Conservation (phyloP, 2,797 vertebrate genomes). For the Hoplostethus mediterraneus region DNA sequence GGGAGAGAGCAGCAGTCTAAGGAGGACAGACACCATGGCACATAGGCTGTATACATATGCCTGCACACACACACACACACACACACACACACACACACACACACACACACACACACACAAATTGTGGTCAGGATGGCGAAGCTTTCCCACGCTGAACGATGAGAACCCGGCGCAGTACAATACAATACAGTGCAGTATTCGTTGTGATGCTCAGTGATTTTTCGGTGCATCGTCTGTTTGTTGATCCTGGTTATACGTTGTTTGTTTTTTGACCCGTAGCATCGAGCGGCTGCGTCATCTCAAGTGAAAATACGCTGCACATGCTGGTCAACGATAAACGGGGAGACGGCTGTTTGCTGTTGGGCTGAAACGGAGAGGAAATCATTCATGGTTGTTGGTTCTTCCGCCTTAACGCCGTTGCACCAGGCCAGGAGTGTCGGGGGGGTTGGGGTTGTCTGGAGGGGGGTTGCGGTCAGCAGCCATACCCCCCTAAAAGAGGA, state of each 20-base stretch:
- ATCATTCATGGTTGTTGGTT: constrained; percentile 24
- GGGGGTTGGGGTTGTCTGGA: constrained; percentile 36
- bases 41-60: neutral
- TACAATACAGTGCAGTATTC: constrained; percentile 33
- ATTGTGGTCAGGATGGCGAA: constrained; percentile 13
- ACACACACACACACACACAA: constrained; percentile 15
- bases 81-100: constrained; percentile 14
- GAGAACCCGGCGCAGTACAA: neutral
- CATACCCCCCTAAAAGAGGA: constrained; percentile 29
- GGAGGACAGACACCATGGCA: constrained; percentile 39
- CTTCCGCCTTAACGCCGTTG: constrained; percentile 27
- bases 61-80: constrained; percentile 3
- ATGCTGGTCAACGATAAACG: constrained; percentile 37
- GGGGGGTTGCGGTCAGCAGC: constrained; percentile 41
- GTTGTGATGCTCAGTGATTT: constrained; percentile 46
- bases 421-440: constrained; percentile 41
- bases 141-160: constrained; percentile 28
- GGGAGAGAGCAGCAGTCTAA: constrained; percentile 44
- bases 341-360: constrained; percentile 33
- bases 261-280: no score
- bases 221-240: constrained; percentile 28
- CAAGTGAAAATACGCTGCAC: constrained; percentile 25
- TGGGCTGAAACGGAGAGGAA: constrained; percentile 20
- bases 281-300: constrained; percentile 17
- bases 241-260: no score